Percentiles rank a stretch among this genome's conserved stretches.
Conservation (phyloP, 2,888 invertebrate species). For the Watsonalla binaria region DNA sequence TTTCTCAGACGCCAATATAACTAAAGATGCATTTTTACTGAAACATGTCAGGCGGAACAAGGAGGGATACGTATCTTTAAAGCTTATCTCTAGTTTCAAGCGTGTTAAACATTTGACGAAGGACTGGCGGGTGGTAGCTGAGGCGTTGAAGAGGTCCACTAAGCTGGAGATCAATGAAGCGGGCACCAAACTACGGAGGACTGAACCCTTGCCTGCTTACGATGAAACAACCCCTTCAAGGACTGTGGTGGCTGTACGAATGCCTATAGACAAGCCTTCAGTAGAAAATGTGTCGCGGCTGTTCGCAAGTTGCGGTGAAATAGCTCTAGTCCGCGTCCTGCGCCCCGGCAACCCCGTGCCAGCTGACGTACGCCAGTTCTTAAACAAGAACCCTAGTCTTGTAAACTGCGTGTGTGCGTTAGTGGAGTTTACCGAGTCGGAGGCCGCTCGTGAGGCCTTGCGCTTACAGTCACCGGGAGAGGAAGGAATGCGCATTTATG, state of each 20-base stretch:
- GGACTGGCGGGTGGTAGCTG: slow-evolving; percentile 95
- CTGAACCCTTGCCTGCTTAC: slow-evolving; percentile 91
- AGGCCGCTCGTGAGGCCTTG: slow-evolving; percentile 89
- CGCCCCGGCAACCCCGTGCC: slow-evolving; percentile 94
- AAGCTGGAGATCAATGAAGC: slow-evolving; percentile 93
- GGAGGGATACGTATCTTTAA: slow-evolving; percentile 96
- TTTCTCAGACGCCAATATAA: slow-evolving; percentile 96
- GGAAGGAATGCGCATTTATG: slow-evolving; percentile 85
- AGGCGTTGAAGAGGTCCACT: slow-evolving; percentile 86
- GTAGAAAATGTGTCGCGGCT: slow-evolving; percentile 95
- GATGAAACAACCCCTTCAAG: slow-evolving; percentile 96
- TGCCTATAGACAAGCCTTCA: slow-evolving; percentile 90
- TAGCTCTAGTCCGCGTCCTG: slow-evolving; percentile 91
- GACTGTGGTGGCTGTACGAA: slow-evolving; percentile 91
- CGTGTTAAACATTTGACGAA: slow-evolving; percentile 95
- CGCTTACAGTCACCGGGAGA: slow-evolving; percentile 79
- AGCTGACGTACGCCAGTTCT: slow-evolving; percentile 93
- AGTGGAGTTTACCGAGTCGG: slow-evolving; percentile 93
- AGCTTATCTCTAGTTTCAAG: slow-evolving; percentile 96
- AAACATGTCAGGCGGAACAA: slow-evolving; percentile 97
- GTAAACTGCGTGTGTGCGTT: slow-evolving; percentile 92
- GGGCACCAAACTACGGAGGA: slow-evolving; percentile 92
- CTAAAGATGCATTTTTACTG: slow-evolving; percentile 95
- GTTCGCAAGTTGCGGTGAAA: slow-evolving; percentile 93
- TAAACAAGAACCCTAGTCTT: slow-evolving; percentile 93